Evolutionary conservation across 2,113 vertebrate species (phyloP), one percentile per base, ranked within the genome.

Genomic region (Sceloporus undulatus): DNA sequence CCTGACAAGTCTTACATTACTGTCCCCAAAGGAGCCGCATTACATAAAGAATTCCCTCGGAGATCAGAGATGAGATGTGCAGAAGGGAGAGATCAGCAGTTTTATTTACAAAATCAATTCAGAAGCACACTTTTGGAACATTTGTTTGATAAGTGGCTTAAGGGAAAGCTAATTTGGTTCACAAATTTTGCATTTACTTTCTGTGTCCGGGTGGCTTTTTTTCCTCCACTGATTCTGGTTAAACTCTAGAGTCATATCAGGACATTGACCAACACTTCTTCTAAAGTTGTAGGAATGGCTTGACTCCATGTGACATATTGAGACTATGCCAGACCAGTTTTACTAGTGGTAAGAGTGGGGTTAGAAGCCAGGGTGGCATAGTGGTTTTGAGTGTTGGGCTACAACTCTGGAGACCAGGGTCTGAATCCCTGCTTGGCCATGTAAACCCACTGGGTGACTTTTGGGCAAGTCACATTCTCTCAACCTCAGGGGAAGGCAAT

Each of bases 31-130:
- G 62, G 52, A 80, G 66, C 40, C 42, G 14, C 54, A 82, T 91
- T 88, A 74, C 88, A 91, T 70, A 88, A 85, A 84, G 16, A 86
- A 29, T 90, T 88, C 87, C 48, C 71, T 88, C 10, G 78, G 65
- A 86, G 62, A 91, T 79, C 71, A 38, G 73, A 54, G n/a, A 91
- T 74, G 79, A 92, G 88, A 79, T 42, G 54, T 0, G 19, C 54
- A 76, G 73, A 78, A 82, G 82, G 29, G 38, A 23, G 90, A 48
- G 85, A 70, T 70, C 80, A 88, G 84, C 85, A 54, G 9, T 86
- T 54, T 79, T 27, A 34, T 85, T 18, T 80, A 62, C 85, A 40
- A 82, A 91, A 82, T 19, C 77, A 0, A 0, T 59, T 88, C 86
- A 74, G 65, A 76, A 4, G 73, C 2, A 21, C 74, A 65, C 0